Base-by-base conservation (phyloP, 2,113 vertebrate genomes). In the Vanacampus margaritifer region DNA sequence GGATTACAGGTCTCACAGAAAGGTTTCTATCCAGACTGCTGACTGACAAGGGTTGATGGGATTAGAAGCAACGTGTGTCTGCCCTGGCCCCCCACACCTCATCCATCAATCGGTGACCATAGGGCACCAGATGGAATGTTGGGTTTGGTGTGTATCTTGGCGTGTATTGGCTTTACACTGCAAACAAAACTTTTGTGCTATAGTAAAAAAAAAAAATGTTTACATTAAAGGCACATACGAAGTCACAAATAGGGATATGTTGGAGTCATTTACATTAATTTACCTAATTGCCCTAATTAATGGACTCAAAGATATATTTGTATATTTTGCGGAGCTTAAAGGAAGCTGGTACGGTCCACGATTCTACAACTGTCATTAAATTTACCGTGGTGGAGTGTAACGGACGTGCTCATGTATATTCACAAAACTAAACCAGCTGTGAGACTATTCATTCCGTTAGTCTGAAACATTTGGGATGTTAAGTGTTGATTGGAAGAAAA, bases 31-130 rank as follows among this genome's bases (percentile, higher is more conserved):
- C 87, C 87, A 86, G 79, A 81, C 81, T 81, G 79, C 88, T 90
- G 81, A 89, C 88, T 90, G 88, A 90, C 88, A 88, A 82, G 90
- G 90, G 83, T 86, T 92, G 90, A 93, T 91, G 71, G 75, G 90
- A 93, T 93, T 93, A 92, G 76, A 84, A 85, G 79, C 76, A 84
- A 81, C 83, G 77, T 82, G 84, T 86, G 79, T 87, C 80, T 76
- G 86, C 90, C 89, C 88, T 89, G 53, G 58, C 45, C 35, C 67
- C 68, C 59, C 17, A 45, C 41, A 39, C 12, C 58, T 45, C 45
- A 26, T 23, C 57, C 32, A 21, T 54, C 45, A 0, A 23, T 36
- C n/a, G 50, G 11, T 53, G 41, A 68, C 43, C 56, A 46, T n/a
- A 13, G 51, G 50, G 35, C 43, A 39, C 13, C 6, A 71, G 56